A percentile compares a stretch with the other conserved stretches of the same genome.
phyloP scores from a whole-genome alignment of 2,888 invertebrate species.

The Melitaea athalia region DNA sequence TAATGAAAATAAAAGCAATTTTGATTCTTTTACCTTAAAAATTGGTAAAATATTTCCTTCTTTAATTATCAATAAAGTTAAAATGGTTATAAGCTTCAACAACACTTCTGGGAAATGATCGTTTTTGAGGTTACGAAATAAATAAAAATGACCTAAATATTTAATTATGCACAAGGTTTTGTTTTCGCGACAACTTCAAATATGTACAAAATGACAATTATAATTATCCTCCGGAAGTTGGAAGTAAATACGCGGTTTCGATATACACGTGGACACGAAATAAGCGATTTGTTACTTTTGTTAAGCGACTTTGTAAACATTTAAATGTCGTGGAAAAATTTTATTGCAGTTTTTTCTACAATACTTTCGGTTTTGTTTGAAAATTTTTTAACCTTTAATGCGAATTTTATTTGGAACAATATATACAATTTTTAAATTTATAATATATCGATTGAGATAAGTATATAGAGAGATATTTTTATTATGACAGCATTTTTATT shows the following conservation, averaged over 20 bases:
- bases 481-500: too few species aligned
- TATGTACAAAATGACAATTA: slow-evolving; percentile 21
- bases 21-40: too few species aligned
- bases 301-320: background rate
- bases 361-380: background rate
- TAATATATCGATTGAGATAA: too few species aligned
- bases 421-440: too few species aligned
- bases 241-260: slow-evolving; percentile 12
- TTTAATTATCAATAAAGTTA: too few species aligned
- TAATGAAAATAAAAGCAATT: too few species aligned
- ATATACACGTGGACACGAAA: slow-evolving; percentile 14
- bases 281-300: slow-evolving; percentile 7
- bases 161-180: slow-evolving; percentile 21
- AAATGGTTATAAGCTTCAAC: too few species aligned
- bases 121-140: background rate
- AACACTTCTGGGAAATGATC: background rate
- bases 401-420: too few species aligned
- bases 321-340: too few species aligned
- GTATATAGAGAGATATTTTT: too few species aligned
- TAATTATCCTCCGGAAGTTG: slow-evolving; percentile 29
- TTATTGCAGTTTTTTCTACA: background rate
- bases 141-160: slow-evolving; percentile 3
- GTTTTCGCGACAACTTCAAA: slow-evolving; percentile 20
- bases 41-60: too few species aligned
- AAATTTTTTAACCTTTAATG: too few species aligned